Base-by-base conservation (phyloP, 2,113 vertebrate species). In the Tor tambroides region DNA sequence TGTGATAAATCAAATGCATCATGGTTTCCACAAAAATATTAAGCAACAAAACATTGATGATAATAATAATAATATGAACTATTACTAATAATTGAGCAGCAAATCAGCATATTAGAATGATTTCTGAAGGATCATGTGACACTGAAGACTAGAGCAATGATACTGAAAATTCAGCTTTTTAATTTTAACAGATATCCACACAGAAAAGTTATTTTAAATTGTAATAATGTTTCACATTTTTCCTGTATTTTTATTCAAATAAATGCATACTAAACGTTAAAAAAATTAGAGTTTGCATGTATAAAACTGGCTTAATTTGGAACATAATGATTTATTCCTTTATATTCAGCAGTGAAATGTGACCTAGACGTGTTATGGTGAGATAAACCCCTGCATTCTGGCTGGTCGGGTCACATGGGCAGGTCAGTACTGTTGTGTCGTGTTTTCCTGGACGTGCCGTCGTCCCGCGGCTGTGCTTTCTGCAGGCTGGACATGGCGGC, bases 391-490 rank as follows among this genome's bases (percentile, higher is more conserved):
- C 0, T 19, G 65, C 65, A 35, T 69, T 35, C 41, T 75, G 72
- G 38, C 72, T 79, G 77, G 90, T 94, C 94, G 93, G 96, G 95
- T 90, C 87, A 97, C 96, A 97, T 96, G 91, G 98, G 98, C 94
- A 99, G 95, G 93, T 99, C 98, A 85, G 97, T 98, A 95, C 98
- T 99, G 93, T 99, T 99, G 94, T 99, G 98, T 91, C 98, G 96
- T 5, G 98, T 99, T 94, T 99, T 99, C 89, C 98, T 96, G 76
- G 98, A 97, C 74, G 97, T 98, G 87, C 98, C 98, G 15, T 99
- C 98, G 30, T 99, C 98, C 41, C 97, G 95, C 2, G 98, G 99
- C 95, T 98, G 93, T 87, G 98, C 98, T 95, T 96, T 98, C 96
- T 99, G 98, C 93, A 99, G 94, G 93, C 93, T 99, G 56, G 98